phyloP scores from a whole-genome alignment of 2,113 vertebrate genomes.

The Phycodurus eques region DNA sequence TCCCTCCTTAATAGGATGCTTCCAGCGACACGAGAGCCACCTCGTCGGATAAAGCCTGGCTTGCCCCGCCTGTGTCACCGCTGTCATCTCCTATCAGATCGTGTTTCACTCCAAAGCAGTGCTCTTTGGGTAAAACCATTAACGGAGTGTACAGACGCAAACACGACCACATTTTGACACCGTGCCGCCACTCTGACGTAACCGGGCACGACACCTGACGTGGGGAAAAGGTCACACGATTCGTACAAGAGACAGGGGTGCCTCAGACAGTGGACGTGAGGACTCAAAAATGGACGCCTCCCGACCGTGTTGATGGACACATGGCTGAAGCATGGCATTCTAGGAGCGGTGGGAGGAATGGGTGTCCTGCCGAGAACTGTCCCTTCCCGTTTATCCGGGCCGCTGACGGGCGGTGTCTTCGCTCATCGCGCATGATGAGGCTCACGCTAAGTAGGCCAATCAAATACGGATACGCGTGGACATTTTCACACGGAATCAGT shows the following conservation, averaged over 20 bases:
- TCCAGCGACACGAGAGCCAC: slow-evolving; percentile 32
- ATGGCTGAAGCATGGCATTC: slow-evolving; percentile 73
- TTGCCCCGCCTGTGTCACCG: slow-evolving; percentile 37
- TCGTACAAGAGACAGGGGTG: slow-evolving; percentile 66
- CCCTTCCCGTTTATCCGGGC: slow-evolving; percentile 61
- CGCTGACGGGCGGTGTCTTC: slow-evolving; percentile 56
- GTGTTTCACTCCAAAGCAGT: slow-evolving; percentile 57
- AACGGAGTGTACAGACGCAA: slow-evolving; percentile 63
- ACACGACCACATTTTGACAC: slow-evolving; percentile 65
- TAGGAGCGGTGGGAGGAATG: slow-evolving; percentile 71
- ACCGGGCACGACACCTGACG: slow-evolving; percentile 67
- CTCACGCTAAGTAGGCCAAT: slow-evolving; percentile 60
- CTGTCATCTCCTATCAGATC: slow-evolving; percentile 62
- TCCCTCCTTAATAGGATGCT: slow-evolving; percentile 38
- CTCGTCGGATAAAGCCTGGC: slow-evolving; percentile 36
- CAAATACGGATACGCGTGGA: slow-evolving; percentile 49
- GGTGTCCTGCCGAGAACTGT: slow-evolving; percentile 67
- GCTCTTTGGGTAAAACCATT: slow-evolving; percentile 69
- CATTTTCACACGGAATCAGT: slow-evolving; percentile 42
- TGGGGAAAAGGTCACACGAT: slow-evolving; percentile 70
- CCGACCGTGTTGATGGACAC: slow-evolving; percentile 69
- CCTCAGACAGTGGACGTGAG: slow-evolving; percentile 54
- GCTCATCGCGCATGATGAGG: slow-evolving; percentile 57
- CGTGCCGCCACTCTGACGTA: slow-evolving; percentile 59
- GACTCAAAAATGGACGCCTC: slow-evolving; percentile 65